Evolutionary conservation across 92 coral and sea anemone genomes (phyloP), one percentile per base, ranked within the genome.

Genomic region (Ricordea florida): DNA sequence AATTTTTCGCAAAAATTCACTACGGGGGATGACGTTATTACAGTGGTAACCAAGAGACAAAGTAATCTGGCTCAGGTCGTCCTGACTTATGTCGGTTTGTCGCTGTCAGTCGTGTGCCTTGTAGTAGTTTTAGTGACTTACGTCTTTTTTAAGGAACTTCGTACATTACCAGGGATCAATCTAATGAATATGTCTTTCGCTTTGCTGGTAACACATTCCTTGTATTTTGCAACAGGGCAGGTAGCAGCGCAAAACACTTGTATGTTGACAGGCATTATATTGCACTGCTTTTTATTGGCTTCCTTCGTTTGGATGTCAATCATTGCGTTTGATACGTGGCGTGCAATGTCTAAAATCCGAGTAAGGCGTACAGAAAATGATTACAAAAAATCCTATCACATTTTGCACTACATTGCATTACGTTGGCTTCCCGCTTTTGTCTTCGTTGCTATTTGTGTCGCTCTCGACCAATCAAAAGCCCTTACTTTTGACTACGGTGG

Each of bases 311-410:
- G 92, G 86, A 82, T 87, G 90, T 72, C 89, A 8, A 41, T 87
- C 16, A 87, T 90, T 25, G 92, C 92, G n/a, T 76, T 82, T 49
- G 79, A 70, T 59, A 90, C 90, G 3, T 90, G 92, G 85, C 36
- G 43, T 48, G 73, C 77, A 32, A 86, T 90, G 31, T 85, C 92
- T 2, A 27, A 42, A 22, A 28, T 49, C 42, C 69, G 33, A 13
- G 27, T 56, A 11, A 15, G 8, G 0, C 66, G 61, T 38, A 73
- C 62, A 37, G 67, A 13, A 34, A 44, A 61, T 13, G 23, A 31
- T 25, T 30, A 67, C 6, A 28, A 51, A 17, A 53, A 31, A 29
- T 15, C 38, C 33, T 13, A 29, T 5, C n/a, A n/a, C 33, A 46
- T 81, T 23, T 2, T 44, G 28, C 33, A 37, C 0, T 10, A 73